A percentile compares a stretch with the other conserved stretches of the same genome.
Conservation (phyloP, 1,140 invertebrate species). For the Streblospio benedicti region DNA sequence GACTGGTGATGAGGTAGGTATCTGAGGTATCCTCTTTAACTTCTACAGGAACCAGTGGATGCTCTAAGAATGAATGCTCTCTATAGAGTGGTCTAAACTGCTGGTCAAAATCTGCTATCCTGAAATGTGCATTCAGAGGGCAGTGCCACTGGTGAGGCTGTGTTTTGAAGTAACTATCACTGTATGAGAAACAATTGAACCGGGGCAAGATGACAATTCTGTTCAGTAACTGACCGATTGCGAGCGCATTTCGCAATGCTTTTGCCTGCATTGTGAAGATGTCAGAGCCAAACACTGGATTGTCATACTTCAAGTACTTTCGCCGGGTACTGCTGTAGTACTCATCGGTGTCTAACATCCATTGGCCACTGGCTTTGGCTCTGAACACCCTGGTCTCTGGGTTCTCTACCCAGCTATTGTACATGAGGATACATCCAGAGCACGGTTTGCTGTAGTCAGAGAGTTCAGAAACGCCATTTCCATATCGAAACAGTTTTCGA, state of each 20-base stretch:
- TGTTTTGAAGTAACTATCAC: too few species aligned
- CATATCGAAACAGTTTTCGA: too few species aligned
- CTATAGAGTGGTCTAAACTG: conserved; percentile 9
- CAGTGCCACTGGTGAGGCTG: too few species aligned
- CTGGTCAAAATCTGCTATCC: conserved; percentile 9
- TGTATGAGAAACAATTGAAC: conserved; percentile 12
- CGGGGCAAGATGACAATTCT: conserved; percentile 13
- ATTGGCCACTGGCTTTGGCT: conserved; percentile 13
- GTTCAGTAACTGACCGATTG: conserved; percentile 10
- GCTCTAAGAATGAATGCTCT: conserved; percentile 12
- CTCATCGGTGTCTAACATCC: conserved; percentile 11
- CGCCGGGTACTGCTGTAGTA: conserved; percentile 8
- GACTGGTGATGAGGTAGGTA: too few species aligned
- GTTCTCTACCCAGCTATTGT: conserved; percentile 18
- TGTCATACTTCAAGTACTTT: conserved; percentile 12
- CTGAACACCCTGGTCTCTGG: conserved; percentile 15
- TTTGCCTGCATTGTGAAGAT: background rate
- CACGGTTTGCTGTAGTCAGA: background rate
- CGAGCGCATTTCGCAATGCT: conserved; percentile 13
- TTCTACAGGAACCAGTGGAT: conserved; percentile 14
- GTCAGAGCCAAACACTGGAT: background rate
- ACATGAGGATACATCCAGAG: conserved; percentile 3
- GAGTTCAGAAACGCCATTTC: too few species aligned
- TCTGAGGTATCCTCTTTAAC: too few species aligned
- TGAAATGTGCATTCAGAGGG: conserved; percentile 13